Percentiles rank a stretch among this genome's conserved stretches.
Conservation (phyloP, 2,888 invertebrate genomes). For the Elmis aenea region DNA sequence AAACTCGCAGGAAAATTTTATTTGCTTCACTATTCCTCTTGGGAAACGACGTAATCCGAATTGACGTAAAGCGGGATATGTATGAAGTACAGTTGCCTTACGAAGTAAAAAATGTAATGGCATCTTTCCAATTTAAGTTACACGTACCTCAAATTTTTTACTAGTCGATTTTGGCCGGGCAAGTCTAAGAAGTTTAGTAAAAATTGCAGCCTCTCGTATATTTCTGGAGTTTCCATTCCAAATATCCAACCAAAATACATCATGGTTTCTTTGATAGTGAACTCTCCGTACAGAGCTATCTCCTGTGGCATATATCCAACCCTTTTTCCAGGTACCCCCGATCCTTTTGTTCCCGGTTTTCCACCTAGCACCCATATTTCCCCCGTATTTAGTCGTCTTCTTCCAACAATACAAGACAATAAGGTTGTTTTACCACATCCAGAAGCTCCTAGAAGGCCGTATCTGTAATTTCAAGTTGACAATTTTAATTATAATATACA, state of each 20-base stretch:
- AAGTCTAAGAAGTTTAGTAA: conserved; percentile 85
- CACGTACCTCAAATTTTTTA: conserved; percentile 61
- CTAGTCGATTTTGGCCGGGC: conserved; percentile 77
- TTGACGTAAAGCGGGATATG: too few relatives aligned
- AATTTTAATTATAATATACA: too few relatives aligned
- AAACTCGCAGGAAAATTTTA: too few relatives aligned
- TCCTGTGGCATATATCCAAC: conserved; percentile 97
- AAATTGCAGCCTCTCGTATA: conserved; percentile 76
- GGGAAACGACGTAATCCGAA: too few relatives aligned
- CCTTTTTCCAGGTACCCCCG: conserved; percentile 84
- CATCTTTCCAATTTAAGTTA: too few relatives aligned
- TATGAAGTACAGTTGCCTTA: too few relatives aligned
- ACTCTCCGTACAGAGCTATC: conserved; percentile 85
- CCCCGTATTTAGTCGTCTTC: conserved; percentile 77
- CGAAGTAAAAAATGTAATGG: too few relatives aligned
- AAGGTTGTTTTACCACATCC: conserved; percentile 96
- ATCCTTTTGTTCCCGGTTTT: conserved; percentile 79
- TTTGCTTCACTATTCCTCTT: too few relatives aligned
- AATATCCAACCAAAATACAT: conserved; percentile 96
- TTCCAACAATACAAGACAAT: conserved; percentile 87
- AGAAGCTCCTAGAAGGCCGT: conserved; percentile 88
- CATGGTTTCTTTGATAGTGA: conserved; percentile 92
- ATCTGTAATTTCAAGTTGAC: too few relatives aligned
- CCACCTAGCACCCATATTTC: conserved; percentile 86
- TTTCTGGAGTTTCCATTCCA: conserved; percentile 81